A percentile compares a stretch with the other conserved stretches of the same genome.
phyloP scores from a whole-genome alignment of 2,888 invertebrate genomes.

The Drosophila pseudotalamancana region DNA sequence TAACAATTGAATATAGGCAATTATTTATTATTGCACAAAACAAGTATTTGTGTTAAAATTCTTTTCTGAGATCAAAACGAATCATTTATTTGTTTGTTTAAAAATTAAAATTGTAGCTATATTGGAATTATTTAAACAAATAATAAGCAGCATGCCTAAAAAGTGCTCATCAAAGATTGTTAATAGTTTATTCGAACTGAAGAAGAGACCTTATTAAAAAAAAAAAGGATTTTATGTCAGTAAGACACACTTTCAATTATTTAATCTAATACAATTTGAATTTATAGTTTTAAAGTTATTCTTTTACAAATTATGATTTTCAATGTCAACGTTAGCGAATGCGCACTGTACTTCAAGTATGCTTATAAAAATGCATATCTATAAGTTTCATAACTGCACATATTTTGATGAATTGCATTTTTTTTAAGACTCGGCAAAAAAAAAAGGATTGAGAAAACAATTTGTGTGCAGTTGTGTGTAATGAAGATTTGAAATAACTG shows the following conservation, averaged over 20 bases:
- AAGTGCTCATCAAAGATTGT: too few species aligned
- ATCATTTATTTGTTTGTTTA: background rate
- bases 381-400: background rate
- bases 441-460: background rate
- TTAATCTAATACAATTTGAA: background rate
- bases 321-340: background rate
- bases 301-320: background rate
- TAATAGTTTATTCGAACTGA: too few species aligned
- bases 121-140: background rate
- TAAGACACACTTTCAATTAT: too few species aligned
- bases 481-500: conserved; percentile 10
- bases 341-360: background rate
- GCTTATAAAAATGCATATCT: background rate
- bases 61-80: background rate
- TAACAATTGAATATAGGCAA: background rate
- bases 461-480: conserved; percentile 10
- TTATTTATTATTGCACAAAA: background rate
- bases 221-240: too few species aligned
- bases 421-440: background rate
- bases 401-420: conserved; percentile 15
- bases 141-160: background rate
- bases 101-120: background rate
- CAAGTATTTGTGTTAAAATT: background rate
- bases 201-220: background rate
- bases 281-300: too few species aligned